phyloP scores from a whole-genome alignment of 1,140 invertebrate genomes.

The Pectinophora gossypiella region DNA sequence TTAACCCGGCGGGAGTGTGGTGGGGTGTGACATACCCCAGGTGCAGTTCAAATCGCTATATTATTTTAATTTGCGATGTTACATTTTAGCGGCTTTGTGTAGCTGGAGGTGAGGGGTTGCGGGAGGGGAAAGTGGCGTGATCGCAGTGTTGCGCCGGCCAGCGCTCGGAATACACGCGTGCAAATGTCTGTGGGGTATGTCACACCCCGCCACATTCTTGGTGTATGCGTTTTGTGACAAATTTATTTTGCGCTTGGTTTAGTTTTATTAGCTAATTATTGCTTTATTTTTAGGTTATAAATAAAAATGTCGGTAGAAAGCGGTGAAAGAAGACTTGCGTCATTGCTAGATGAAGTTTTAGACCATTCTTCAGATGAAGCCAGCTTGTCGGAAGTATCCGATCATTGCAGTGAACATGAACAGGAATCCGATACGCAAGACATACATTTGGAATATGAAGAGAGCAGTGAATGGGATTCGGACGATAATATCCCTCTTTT shows the following conservation, averaged over 20 bases:
- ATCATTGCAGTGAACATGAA: not conserved
- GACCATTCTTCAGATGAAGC: not conserved
- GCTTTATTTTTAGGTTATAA: not conserved
- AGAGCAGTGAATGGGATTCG: not conserved
- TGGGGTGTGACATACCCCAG: not conserved
- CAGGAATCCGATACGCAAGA: not conserved
- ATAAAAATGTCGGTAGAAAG: not conserved
- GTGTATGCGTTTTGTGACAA: conserved; percentile 3
- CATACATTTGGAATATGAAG: not conserved
- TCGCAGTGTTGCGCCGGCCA: conserved; percentile 8
- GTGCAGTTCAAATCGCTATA: too few species aligned
- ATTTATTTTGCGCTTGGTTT: not conserved
- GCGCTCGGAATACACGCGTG: conserved; percentile 1
- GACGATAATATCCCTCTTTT: not conserved
- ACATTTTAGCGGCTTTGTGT: not conserved
- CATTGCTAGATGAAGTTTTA: not conserved
- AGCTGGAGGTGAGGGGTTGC: conserved; percentile 11
- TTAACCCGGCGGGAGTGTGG: conserved; percentile 2
- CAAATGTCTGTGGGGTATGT: conserved; percentile 7
- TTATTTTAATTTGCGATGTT: not conserved
- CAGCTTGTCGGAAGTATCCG: not conserved
- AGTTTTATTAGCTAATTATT: not conserved
- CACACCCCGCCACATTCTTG: conserved; percentile 7
- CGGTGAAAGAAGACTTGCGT: not conserved
- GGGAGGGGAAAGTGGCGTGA: conserved; percentile 7